phyloP scores from a whole-genome alignment of 2,113 vertebrate species.

The Daphoenositta chrysoptera region DNA sequence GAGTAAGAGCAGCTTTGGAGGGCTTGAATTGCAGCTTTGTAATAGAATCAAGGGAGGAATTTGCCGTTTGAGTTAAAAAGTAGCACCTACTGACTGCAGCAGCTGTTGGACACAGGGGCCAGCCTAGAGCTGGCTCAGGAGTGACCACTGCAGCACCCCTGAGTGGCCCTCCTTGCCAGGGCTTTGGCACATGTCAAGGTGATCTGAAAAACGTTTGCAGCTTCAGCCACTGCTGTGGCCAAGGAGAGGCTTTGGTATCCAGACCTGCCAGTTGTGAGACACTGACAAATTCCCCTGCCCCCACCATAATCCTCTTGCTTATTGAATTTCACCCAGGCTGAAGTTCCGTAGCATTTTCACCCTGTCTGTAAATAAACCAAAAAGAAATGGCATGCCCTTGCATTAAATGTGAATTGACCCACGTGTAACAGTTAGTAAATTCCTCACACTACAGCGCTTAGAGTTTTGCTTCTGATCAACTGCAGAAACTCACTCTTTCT shows the following conservation, averaged over 20 bases:
- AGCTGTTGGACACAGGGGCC: neutral
- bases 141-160: neutral
- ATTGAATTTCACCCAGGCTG: neutral
- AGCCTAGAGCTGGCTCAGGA: neutral
- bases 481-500: neutral
- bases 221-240: neutral
- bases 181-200: neutral
- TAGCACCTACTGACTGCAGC: neutral
- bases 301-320: neutral
- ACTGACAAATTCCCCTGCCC: neutral
- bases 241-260: neutral
- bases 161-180: neutral
- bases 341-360: neutral
- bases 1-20: neutral
- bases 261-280: neutral
- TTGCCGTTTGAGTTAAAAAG: neutral
- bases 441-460: neutral
- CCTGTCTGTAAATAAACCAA: slow-evolving; percentile 42
- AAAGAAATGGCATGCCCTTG: slow-evolving; percentile 30
- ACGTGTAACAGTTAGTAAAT: neutral
- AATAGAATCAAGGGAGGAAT: neutral
- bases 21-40: neutral
- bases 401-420: neutral
- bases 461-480: slow-evolving; percentile 11
- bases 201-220: neutral